These are phyloP conservation scores for Cyanoderma ruficeps DNA, from an alignment of 2,113 vertebrate species.

Conservation along the genomic window DNA sequence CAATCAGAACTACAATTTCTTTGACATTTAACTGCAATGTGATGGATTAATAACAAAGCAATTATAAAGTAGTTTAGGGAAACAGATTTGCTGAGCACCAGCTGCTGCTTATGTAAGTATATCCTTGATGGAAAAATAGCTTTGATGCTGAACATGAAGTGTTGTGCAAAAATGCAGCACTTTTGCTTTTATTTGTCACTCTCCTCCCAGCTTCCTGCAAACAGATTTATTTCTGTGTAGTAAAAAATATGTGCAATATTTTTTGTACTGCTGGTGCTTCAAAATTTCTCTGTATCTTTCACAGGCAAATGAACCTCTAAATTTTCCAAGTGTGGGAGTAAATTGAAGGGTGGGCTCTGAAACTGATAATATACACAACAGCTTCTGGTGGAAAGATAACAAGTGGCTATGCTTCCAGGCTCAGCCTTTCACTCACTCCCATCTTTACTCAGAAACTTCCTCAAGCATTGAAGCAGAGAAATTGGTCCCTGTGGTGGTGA, in stretches of 20 bases:
- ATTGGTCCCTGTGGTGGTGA: not conserved
- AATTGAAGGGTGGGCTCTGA: not conserved
- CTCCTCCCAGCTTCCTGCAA: not conserved
- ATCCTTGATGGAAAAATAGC: not conserved
- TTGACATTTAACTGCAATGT: not conserved
- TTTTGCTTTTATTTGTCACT: not conserved
- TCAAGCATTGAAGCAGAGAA: not conserved
- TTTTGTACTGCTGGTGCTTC: not conserved
- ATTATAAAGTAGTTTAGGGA: not conserved
- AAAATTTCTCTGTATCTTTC: not conserved
- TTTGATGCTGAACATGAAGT: not conserved
- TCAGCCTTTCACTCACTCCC: not conserved
- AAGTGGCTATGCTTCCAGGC: not conserved
- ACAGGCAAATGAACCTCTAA: not conserved
- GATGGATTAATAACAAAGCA: not conserved
- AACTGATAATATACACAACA: not conserved
- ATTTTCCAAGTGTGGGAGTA: not conserved
- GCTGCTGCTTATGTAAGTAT: not conserved
- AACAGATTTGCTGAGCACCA: not conserved
- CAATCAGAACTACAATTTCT: not conserved
- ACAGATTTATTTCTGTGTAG: not conserved
- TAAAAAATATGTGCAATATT: not conserved
- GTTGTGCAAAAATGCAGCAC: not conserved
- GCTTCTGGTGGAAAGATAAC: not conserved
- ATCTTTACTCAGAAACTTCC: not conserved